Evolutionary conservation across 1,140 invertebrate species (phyloP).

Genomic region (Halotydeus destructor): DNA sequence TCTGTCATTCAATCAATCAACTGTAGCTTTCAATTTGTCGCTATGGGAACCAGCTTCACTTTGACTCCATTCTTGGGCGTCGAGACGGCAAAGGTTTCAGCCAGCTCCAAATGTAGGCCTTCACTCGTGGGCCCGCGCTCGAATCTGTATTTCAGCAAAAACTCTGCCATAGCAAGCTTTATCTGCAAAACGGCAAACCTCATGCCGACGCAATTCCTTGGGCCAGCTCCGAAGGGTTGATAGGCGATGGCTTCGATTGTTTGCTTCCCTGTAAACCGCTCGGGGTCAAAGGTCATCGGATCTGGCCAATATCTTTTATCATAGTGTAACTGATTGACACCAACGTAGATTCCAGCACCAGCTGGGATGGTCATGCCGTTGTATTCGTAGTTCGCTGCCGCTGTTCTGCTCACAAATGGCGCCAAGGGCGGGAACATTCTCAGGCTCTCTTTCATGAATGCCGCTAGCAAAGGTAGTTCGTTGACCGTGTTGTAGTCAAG

Average conservation of each 20-base stretch:
- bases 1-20: no score
- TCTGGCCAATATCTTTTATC: slow-evolving; percentile 23
- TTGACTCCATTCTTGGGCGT: slow-evolving; percentile 19
- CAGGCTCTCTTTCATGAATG: slow-evolving; percentile 18
- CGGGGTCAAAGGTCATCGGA: slow-evolving; percentile 26
- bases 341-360: slow-evolving; percentile 20
- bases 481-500: slow-evolving; percentile 16
- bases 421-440: slow-evolving; percentile 20
- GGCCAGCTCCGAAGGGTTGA: slow-evolving; percentile 13
- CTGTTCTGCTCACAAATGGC: slow-evolving; percentile 14
- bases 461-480: slow-evolving; percentile 20
- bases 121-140: slow-evolving; percentile 4
- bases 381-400: slow-evolving; percentile 16
- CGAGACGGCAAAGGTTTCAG: slow-evolving; percentile 16
- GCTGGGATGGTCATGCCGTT: slow-evolving; percentile 21
- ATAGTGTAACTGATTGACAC: slow-evolving; percentile 23
- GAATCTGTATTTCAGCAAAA: slow-evolving; percentile 12
- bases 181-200: slow-evolving; percentile 16
- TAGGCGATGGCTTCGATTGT: slow-evolving; percentile 6
- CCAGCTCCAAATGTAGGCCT: not conserved
- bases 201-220: slow-evolving; percentile 21
- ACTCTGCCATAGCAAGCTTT: slow-evolving; percentile 13
- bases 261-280: slow-evolving; percentile 30
- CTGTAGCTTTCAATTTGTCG: no score
- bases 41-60: slow-evolving; percentile 14